A percentile compares a stretch with the other conserved stretches of the same genome.
These are phyloP conservation scores for Stomatorhinus ivindoensis DNA, from an alignment of 2,113 vertebrate species.

Conservation along the genomic window DNA sequence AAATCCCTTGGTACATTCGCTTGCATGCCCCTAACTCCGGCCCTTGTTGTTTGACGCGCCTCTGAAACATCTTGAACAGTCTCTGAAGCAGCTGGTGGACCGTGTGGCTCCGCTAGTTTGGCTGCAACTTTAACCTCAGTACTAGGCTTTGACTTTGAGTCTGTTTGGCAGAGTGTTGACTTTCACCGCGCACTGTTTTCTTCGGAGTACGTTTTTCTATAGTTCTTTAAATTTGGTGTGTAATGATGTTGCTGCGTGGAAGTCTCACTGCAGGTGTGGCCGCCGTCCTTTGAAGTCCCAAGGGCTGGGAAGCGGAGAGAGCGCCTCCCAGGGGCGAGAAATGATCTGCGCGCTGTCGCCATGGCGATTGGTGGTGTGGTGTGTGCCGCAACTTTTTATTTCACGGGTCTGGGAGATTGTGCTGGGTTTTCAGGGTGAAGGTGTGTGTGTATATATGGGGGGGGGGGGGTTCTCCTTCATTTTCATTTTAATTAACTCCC, in stretches of 20 bases:
- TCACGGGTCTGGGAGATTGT: conserved; percentile 16
- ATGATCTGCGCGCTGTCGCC: conserved; percentile 23
- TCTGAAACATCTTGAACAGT: neutral
- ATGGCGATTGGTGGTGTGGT: conserved; percentile 29
- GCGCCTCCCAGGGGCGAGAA: conserved; percentile 1
- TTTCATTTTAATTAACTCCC: conserved; percentile 15
- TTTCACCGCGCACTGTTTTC: neutral
- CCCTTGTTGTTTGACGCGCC: neutral
- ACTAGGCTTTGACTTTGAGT: neutral
- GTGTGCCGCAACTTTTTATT: conserved; percentile 29
- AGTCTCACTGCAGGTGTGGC: neutral
- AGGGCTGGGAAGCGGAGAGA: conserved; percentile 7
- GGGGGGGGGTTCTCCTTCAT: neutral
- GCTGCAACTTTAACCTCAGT: neutral
- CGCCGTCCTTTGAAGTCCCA: neutral
- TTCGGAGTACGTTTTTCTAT: neutral
- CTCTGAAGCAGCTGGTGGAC: neutral
- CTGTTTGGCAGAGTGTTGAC: neutral
- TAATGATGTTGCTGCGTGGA: neutral
- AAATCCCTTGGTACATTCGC: neutral
- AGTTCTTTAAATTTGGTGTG: neutral
- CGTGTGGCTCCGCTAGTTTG: neutral
- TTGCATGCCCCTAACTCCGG: neutral
- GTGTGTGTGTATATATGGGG: neutral
- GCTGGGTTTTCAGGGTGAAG: neutral